Evolutionary conservation across 2,797 vertebrate genomes (phyloP), one percentile per base, ranked within the genome.

Genomic region (Hemibagrus guttatus): DNA sequence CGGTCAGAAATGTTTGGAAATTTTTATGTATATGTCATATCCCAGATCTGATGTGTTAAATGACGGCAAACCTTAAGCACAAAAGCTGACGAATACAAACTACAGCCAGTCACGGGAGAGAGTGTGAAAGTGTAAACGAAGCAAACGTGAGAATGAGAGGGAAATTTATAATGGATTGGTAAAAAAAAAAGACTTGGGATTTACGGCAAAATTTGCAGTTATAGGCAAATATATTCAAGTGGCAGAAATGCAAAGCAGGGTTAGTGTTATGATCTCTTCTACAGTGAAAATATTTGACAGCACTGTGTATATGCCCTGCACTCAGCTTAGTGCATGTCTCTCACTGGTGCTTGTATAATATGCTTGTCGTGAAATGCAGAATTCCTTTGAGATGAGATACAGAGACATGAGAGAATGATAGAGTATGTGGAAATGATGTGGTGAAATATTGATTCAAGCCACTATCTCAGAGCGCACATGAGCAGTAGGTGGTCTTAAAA

Each of bases 401-500:
- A 85, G 86, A 86, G 59, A 81, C 59, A 69, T 49, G 49, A 52
- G 63, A 83, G 63, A 61, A 80, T 80, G 35, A 68, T 80, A 52
- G 28, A 28, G 35, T 66, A 85, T 3, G 52, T 56, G 11, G 28
- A 13, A 23, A 74, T 49, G 42, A 76, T 68, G 14, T 71, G 64
- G 64, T 49, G 79, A 86, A 81, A 83, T 85, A 86, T 83, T 52
- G 81, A 88, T 64, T 83, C 28, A 75, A 83, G 71, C 85, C 63
- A 86, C 84, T 88, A 87, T 83, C 64, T 26, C 46, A 82, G 63
- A 80, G 75, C 56, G 69, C 61, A 86, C 42, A 58, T 79, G 66
- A 85, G 85, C 83, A 79, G 85, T 82, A 54, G 78, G 68, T 86
- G n/a, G 56, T 68, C 58, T 81, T 82, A 64, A 75, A 82, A 74